Evolutionary conservation across 30 jellyfish, hydroid and myxozoan species (phyloP).

Genomic region (Clytia hemisphaerica): DNA sequence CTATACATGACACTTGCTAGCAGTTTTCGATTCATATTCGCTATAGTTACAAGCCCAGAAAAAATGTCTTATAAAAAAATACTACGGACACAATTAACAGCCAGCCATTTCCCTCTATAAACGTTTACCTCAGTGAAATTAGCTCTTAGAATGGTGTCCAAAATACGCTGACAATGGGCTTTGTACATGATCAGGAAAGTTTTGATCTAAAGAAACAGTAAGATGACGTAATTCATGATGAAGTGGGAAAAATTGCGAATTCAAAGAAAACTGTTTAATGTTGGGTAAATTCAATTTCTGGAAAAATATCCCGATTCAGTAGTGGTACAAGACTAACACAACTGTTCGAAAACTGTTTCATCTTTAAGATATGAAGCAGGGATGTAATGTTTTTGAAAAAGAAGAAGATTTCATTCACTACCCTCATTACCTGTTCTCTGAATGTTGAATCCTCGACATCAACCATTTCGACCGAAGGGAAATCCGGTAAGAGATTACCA

Average conservation of each 20-base stretch:
- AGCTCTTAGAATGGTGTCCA: slow-evolving; percentile 94
- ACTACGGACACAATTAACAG: background rate
- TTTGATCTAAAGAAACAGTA: slow-evolving; percentile 54
- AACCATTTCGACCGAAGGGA: slow-evolving; percentile 61
- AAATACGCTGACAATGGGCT: slow-evolving; percentile 95
- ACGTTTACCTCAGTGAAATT: slow-evolving; percentile 84
- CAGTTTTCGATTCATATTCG: background rate
- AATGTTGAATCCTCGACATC: slow-evolving; percentile 26
- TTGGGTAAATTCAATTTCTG: too few relatives aligned
- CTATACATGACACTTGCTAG: too few relatives aligned
- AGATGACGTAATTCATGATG: too few relatives aligned
- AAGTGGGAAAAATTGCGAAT: too few relatives aligned
- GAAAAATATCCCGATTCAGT: too few relatives aligned
- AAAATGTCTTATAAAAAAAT: background rate
- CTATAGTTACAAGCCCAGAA: background rate
- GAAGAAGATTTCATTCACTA: too few relatives aligned
- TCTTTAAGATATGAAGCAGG: too few relatives aligned
- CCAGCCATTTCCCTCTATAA: background rate
- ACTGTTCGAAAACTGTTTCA: too few relatives aligned
- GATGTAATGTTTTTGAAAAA: too few relatives aligned
- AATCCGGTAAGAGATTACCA: slow-evolving; percentile 83
- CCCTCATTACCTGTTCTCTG: slow-evolving; percentile 54
- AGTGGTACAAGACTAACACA: too few relatives aligned
- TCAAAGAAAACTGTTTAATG: too few relatives aligned
- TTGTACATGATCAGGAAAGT: slow-evolving; percentile 94